These are phyloP conservation scores for Ecliptopera silaceata DNA, from an alignment of 2,888 invertebrate species.

Conservation along the genomic window DNA sequence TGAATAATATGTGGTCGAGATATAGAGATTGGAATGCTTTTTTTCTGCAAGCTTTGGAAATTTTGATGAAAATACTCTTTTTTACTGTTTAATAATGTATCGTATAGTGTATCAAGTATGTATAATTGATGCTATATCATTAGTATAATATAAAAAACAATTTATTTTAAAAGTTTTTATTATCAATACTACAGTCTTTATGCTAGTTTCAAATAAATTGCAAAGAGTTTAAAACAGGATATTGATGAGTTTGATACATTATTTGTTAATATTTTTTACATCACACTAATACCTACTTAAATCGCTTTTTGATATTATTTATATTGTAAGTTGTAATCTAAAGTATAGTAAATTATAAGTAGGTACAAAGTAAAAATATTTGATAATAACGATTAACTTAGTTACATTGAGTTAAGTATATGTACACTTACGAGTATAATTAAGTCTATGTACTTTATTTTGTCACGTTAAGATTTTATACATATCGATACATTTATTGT, in stretches of 20 bases:
- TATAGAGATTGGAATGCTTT: no score
- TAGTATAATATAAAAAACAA: no score
- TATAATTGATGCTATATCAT: no score
- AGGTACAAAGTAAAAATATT: constrained; percentile 55
- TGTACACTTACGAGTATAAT: constrained; percentile 24
- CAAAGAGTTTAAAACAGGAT: constrained; percentile 59
- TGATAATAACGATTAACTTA: constrained; percentile 38
- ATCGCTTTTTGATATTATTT: constrained; percentile 46
- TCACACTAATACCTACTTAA: constrained; percentile 49
- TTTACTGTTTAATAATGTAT: no score
- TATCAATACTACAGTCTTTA: constrained; percentile 74
- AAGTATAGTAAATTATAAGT: constrained; percentile 23
- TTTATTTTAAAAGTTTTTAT: constrained; percentile 65
- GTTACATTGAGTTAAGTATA: constrained; percentile 22
- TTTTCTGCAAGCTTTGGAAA: no score
- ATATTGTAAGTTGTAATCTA: constrained; percentile 11
- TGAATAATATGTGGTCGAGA: no score
- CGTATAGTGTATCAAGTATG: no score
- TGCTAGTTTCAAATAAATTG: constrained; percentile 62
- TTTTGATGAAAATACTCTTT: no score
- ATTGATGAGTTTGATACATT: constrained; percentile 59
- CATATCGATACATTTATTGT: constrained; percentile 48
- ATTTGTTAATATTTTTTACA: constrained; percentile 44
- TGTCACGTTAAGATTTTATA: constrained; percentile 47
- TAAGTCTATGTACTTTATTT: constrained; percentile 29